phyloP scores from a whole-genome alignment of 1,140 invertebrate genomes.

The Drosophila tsacasi region DNA sequence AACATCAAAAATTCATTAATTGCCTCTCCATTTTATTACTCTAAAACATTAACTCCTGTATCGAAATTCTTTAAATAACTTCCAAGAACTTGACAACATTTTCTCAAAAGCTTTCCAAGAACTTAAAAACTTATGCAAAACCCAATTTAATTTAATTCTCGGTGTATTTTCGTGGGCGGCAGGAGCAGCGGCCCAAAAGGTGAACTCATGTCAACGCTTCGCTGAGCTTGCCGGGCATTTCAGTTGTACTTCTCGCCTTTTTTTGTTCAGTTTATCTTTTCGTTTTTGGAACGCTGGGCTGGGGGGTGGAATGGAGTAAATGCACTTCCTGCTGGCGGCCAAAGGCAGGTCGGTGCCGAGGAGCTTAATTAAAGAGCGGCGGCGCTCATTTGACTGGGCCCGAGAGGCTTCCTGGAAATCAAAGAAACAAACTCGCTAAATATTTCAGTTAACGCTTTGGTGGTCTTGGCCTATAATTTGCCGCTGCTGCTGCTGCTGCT shows the following conservation, averaged over 20 bases:
- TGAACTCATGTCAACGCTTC: slow-evolving; percentile 76
- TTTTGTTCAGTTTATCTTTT: slow-evolving; percentile 12
- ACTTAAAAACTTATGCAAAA: not conserved
- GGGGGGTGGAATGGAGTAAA: slow-evolving; percentile 28
- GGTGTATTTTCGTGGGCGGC: slow-evolving; percentile 18
- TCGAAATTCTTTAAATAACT: not conserved
- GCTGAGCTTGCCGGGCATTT: slow-evolving; percentile 51
- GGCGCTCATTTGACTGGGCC: slow-evolving; percentile 74
- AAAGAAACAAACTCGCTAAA: slow-evolving; percentile 84
- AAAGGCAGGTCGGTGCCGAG: slow-evolving; percentile 54
- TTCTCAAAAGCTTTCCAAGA: not conserved
- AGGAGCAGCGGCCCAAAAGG: slow-evolving; percentile 20
- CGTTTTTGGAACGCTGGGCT: slow-evolving; percentile 5
- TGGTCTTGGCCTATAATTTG: slow-evolving; percentile 83
- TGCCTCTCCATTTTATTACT: too few species aligned
- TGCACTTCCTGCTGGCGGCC: slow-evolving; percentile 60
- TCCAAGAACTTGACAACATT: not conserved
- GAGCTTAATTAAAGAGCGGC: slow-evolving; percentile 77
- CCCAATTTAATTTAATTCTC: not conserved
- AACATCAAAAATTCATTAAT: too few species aligned
- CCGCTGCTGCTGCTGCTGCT: slow-evolving; percentile 20
- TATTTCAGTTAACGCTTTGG: slow-evolving; percentile 84
- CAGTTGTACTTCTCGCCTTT: slow-evolving; percentile 23
- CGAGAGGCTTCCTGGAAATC: slow-evolving; percentile 78
- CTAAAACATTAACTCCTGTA: not conserved